These are phyloP conservation scores for Oscheius sp. DNA, from an alignment of 2,888 invertebrate species.

Conservation along the genomic window DNA sequence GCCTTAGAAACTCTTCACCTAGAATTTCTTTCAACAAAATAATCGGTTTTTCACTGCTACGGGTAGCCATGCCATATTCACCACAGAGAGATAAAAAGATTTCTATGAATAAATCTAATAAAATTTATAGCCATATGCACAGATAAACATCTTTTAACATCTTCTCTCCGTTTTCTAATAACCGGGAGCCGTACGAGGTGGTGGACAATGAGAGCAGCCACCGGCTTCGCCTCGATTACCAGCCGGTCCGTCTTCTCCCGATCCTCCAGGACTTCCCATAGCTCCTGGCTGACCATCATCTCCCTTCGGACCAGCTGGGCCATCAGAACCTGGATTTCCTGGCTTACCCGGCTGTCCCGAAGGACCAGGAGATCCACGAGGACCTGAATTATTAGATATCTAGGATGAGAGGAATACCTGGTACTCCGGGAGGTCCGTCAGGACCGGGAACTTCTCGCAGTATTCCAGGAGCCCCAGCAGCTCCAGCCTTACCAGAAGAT, in stretches of 20 bases:
- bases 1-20: too few species aligned
- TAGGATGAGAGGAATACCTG: too few species aligned
- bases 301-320: slow-evolving; percentile 43
- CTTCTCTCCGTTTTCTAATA: slow-evolving; percentile 1
- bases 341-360: slow-evolving; percentile 41
- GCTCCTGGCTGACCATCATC: slow-evolving; percentile 43
- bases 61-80: too few species aligned
- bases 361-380: slow-evolving; percentile 45
- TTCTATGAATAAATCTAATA: background rate
- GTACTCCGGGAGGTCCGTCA: slow-evolving; percentile 36
- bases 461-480: slow-evolving; percentile 49
- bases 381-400: too few species aligned
- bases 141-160: background rate
- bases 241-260: slow-evolving; percentile 44
- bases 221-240: slow-evolving; percentile 41
- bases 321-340: slow-evolving; percentile 41
- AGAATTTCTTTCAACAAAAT: too few species aligned
- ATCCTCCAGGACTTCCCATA: slow-evolving; percentile 47
- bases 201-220: slow-evolving; percentile 25
- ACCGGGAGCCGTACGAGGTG: slow-evolving; percentile 15
- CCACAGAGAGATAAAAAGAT: background rate
- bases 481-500: slow-evolving; percentile 24
- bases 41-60: too few species aligned
- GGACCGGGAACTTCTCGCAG: slow-evolving; percentile 49
- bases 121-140: background rate